Conservation (phyloP, 2,888 invertebrate genomes). For the Flexamia atlantica region DNA sequence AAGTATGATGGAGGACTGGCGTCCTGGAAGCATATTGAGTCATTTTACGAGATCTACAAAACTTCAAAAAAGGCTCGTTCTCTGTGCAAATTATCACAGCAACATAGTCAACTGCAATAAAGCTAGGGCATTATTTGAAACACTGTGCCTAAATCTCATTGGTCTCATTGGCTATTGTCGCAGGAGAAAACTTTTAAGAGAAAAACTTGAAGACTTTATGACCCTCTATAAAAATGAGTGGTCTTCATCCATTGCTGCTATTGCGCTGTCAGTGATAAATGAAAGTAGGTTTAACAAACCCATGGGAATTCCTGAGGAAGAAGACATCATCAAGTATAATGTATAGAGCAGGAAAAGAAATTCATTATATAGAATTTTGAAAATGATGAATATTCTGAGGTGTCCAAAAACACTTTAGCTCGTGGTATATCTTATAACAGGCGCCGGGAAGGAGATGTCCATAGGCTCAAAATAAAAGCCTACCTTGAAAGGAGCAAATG, state of each 20-base stretch:
- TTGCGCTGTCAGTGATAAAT: background rate
- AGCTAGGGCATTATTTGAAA: too few relatives aligned
- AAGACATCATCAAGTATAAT: background rate
- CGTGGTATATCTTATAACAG: background rate
- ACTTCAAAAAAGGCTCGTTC: too few relatives aligned
- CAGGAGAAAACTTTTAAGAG: too few relatives aligned
- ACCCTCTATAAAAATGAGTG: background rate
- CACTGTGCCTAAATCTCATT: too few relatives aligned
- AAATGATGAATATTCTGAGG: background rate
- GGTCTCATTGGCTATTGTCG: too few relatives aligned
- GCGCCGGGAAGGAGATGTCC: background rate
- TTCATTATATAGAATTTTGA: background rate
- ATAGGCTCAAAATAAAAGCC: background rate
- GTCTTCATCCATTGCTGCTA: background rate
- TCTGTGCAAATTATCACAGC: too few relatives aligned
- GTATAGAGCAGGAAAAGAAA: background rate
- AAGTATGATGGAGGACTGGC: too few relatives aligned
- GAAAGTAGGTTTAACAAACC: background rate
- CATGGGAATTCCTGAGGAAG: background rate
- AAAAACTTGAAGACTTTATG: background rate
- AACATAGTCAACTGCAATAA: too few relatives aligned
- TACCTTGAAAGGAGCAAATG: background rate
- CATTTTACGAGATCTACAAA: too few relatives aligned
- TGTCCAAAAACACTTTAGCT: background rate
- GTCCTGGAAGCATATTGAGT: too few relatives aligned